Base-by-base conservation (phyloP, 2,888 invertebrate species). In the Epinotia nisella region DNA sequence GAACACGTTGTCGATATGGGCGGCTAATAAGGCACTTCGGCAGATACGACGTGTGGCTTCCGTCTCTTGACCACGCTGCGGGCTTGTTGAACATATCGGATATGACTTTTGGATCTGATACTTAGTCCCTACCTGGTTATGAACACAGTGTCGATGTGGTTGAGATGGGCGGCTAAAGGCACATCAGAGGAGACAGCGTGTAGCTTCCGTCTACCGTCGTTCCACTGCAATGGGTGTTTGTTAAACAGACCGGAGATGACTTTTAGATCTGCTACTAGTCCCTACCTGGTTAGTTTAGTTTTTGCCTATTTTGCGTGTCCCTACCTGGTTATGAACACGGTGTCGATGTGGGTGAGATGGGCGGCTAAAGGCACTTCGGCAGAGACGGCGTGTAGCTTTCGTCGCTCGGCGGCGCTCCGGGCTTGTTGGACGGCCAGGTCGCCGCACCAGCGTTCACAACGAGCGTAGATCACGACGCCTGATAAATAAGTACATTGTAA, bases 301-400 rank as follows among this genome's bases (percentile, higher is more conserved):
- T n/a, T n/a, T n/a, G n/a, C n/a, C n/a, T n/a, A n/a, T n/a, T n/a
- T n/a, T n/a, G n/a, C n/a, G n/a, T n/a, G n/a, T n/a, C 41, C 19
- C 73, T 78, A 95, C 95, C 95, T 95, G 85, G 95, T 91, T 82
- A 95, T 95, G 78, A 94, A 93, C 59, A 95, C 94, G 39, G 95
- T 94, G 81, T 95, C 95, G 64, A 94, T 91, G 80, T 94, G 94
- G 13, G 94, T 86, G 21, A 94, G 87, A 69, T 90, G 88, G 11
- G 90, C 82, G 65, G 86, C 78, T 41, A 90, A 80, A 0, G 89
- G 88, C 49, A 85, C 81, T 19, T 87, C 82, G 1, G 87, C 80
- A 3, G 89, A 76, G 29, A 84, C 79, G 1, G 89, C 82, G 70
- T 87, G 81, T 78, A 88, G 83, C 83, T 91, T 92, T 75, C 90